These are phyloP conservation scores for Labeo rohita DNA, from an alignment of 2,113 vertebrate species.

Conservation along the genomic window DNA sequence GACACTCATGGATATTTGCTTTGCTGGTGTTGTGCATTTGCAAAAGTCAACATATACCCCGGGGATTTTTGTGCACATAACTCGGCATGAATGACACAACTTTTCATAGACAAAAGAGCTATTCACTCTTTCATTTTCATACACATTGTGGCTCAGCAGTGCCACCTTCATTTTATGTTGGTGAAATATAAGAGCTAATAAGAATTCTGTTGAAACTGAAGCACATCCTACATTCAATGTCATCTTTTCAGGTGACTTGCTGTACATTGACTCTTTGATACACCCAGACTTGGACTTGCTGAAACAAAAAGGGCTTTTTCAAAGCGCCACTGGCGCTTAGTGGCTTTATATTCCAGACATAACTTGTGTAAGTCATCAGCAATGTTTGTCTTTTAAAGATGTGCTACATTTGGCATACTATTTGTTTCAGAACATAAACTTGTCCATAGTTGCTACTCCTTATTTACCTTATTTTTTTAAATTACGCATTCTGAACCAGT, in stretches of 20 bases:
- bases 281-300: not conserved
- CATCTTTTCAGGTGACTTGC: not conserved
- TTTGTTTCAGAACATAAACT: not conserved
- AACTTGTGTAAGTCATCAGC: slow-evolving; percentile 20
- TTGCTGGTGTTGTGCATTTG: not conserved
- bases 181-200: not conserved
- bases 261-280: slow-evolving; percentile 12
- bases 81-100: not conserved
- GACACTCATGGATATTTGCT: slow-evolving; percentile 19
- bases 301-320: slow-evolving; percentile 12
- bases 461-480: slow-evolving; percentile 18
- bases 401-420: not conserved
- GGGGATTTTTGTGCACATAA: not conserved
- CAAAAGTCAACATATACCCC: not conserved
- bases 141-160: not conserved
- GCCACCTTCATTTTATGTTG: slow-evolving; percentile 4
- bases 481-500: not conserved
- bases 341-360: not conserved
- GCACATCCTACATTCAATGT: not conserved
- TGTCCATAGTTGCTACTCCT: slow-evolving; percentile 5
- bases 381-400: slow-evolving; percentile 20
- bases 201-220: not conserved
- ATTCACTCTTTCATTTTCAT: not conserved
- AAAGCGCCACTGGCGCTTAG: not conserved
- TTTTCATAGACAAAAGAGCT: not conserved